Conservation (phyloP, 1,140 invertebrate species). For the Bombus affinis region DNA sequence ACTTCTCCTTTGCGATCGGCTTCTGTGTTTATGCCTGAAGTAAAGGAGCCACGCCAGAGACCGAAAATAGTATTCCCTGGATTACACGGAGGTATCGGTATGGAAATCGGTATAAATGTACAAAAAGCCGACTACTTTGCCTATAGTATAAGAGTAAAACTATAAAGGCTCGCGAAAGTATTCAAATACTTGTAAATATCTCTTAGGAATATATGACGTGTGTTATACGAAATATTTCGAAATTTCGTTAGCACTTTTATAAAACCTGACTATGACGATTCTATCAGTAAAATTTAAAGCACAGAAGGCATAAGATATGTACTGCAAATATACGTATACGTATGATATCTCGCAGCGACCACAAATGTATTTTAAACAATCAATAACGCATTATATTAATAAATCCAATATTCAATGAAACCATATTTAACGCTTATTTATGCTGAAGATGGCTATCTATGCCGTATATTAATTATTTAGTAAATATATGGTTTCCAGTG, state of each 20-base stretch:
- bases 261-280: not conserved
- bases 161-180: no score
- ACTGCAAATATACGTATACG: not conserved
- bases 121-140: constrained; percentile 31
- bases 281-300: not conserved
- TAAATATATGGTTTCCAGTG: no score
- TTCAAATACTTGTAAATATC: not conserved
- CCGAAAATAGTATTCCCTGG: constrained; percentile 58
- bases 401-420: no score
- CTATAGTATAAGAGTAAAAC: not conserved
- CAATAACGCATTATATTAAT: no score
- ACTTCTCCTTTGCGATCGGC: not conserved
- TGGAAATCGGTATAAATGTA: constrained; percentile 23
- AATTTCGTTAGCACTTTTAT: not conserved
- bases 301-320: not conserved
- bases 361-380: no score
- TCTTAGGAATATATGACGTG: not conserved
- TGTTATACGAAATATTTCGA: not conserved
- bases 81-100: constrained; percentile 45
- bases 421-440: no score
- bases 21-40: not conserved
- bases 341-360: no score
- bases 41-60: not conserved
- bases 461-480: no score
- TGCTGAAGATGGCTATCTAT: no score